These are phyloP conservation scores for Electrophaes corylata DNA, from an alignment of 2,888 invertebrate species.

Conservation along the genomic window DNA sequence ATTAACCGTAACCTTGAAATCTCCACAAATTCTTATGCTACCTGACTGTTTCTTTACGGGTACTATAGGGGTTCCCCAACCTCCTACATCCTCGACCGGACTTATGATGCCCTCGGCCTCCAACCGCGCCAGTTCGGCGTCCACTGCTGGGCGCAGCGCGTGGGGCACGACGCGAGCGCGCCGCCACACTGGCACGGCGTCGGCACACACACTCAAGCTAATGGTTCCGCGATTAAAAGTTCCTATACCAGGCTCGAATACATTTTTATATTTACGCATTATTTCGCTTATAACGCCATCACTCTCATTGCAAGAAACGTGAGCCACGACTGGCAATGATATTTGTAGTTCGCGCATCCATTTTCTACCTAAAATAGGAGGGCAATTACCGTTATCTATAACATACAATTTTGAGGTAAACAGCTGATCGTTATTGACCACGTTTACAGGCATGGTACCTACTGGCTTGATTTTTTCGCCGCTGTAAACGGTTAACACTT, in stretches of 20 bases:
- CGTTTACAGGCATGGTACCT: neutral
- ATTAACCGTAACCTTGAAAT: neutral
- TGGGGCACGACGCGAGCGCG: neutral
- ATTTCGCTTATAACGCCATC: neutral
- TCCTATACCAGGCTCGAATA: slow-evolving; percentile 1
- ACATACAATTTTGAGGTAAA: slow-evolving; percentile 1
- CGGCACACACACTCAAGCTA: neutral
- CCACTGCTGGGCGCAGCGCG: neutral
- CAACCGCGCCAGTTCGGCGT: neutral
- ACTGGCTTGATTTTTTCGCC: neutral
- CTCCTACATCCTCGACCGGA: neutral
- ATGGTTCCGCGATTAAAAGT: neutral
- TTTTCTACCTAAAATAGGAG: neutral
- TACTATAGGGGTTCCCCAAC: neutral
- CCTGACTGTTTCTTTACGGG: slow-evolving; percentile 1
- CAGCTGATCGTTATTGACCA: slow-evolving; percentile 1
- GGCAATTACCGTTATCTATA: slow-evolving; percentile 1
- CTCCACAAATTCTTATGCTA: neutral
- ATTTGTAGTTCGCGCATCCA: slow-evolving; percentile 4
- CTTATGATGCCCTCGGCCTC: neutral
- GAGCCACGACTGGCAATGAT: neutral
- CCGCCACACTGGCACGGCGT: neutral
- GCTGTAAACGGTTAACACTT: neutral
- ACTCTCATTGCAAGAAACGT: neutral
- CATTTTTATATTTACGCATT: neutral